These are phyloP conservation scores for Atherinomorus stipes DNA, from an alignment of 2,113 vertebrate species.

Conservation along the genomic window DNA sequence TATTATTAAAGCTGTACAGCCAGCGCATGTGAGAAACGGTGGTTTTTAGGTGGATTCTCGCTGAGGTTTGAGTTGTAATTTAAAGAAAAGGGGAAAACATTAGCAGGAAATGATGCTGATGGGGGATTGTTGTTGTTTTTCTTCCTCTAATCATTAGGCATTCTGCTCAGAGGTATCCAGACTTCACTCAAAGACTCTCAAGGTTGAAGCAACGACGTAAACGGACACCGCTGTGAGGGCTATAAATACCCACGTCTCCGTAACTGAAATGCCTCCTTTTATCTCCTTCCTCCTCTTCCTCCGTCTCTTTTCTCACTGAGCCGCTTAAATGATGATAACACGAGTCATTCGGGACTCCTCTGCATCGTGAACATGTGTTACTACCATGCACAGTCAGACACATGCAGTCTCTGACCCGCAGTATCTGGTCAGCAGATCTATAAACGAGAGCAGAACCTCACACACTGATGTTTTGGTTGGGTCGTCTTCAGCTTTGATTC, in stretches of 20 bases:
- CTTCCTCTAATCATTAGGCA: constrained; percentile 51
- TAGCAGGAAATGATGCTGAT: constrained; percentile 38
- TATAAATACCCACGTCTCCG: constrained; percentile 35
- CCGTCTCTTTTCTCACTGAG: background rate
- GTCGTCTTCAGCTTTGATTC: too few relatives aligned
- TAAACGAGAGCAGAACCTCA: too few relatives aligned
- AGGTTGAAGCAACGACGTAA: constrained; percentile 48
- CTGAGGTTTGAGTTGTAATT: constrained; percentile 6
- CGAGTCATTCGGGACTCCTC: constrained; percentile 7
- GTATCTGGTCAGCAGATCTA: too few relatives aligned
- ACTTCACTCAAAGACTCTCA: constrained; percentile 59
- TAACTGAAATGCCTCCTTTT: background rate
- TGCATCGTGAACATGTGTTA: too few relatives aligned
- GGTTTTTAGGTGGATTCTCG: constrained; percentile 17
- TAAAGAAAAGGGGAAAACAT: background rate
- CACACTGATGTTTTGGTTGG: too few relatives aligned
- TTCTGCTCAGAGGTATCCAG: constrained; percentile 52
- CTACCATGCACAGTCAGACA: too few relatives aligned
- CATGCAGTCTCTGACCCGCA: too few relatives aligned
- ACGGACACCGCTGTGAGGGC: constrained; percentile 35
- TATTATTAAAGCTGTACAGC: background rate
- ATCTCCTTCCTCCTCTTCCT: constrained; percentile 7
- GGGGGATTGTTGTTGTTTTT: constrained; percentile 40
- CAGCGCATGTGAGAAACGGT: background rate
- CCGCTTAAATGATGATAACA: constrained; percentile 25